phyloP scores from a whole-genome alignment of 2,797 vertebrate genomes.

The Etheostoma perlongum region DNA sequence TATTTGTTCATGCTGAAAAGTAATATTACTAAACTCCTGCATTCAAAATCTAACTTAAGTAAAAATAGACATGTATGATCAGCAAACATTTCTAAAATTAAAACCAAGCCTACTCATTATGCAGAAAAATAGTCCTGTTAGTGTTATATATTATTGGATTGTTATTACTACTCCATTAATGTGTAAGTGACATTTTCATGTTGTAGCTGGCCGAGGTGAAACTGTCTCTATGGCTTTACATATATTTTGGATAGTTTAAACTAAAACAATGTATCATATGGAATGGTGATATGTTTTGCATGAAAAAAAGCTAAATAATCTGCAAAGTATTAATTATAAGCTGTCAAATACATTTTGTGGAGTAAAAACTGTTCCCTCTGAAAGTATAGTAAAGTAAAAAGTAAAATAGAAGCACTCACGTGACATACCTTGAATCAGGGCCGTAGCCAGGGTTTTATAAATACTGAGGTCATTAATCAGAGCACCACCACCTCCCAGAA shows the following conservation, averaged over 20 bases:
- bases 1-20: background rate
- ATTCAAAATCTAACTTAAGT: background rate
- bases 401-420: background rate
- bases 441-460: background rate
- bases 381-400: background rate
- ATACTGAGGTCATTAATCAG: background rate
- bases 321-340: background rate
- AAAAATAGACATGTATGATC: background rate
- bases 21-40: background rate
- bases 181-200: background rate
- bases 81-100: background rate
- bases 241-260: background rate
- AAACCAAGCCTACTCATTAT: background rate
- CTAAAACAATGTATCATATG: background rate
- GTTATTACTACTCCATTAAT: background rate
- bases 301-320: too few relatives aligned
- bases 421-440: background rate
- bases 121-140: background rate
- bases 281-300: background rate
- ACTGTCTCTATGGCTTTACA: background rate
- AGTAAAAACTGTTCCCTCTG: background rate
- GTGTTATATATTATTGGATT: background rate
- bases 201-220: background rate
- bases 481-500: fast-evolving
- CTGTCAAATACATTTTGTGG: background rate